Evolutionary conservation across 2,888 invertebrate genomes (phyloP), one percentile per base, ranked within the genome.

Genomic region (Diaphora mendica): DNA sequence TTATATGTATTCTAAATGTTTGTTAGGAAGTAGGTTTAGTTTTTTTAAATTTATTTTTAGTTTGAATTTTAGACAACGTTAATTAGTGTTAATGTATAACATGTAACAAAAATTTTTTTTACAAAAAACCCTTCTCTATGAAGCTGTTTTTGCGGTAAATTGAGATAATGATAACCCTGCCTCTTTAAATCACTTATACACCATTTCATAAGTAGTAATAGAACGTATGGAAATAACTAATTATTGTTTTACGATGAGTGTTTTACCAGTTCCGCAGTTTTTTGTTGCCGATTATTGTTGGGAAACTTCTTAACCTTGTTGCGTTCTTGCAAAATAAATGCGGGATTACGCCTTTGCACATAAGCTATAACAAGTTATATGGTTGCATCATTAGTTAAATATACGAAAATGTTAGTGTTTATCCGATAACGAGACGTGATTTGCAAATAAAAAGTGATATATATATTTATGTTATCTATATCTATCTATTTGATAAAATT

Each of bases 381-480:
- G 15, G 13, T 26, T 13, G 9, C 4, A 0, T 59, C 55, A n/a
- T 3, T n/a, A n/a, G 26, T 5, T 59, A 26, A 26, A 26, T 13
- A 59, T 4, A 26, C 15, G 26, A 15, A 26, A 59, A 26, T 26
- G 15, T 26, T 59, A 11, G 51, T 26, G 26, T 13, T 17, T n/a
- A 7, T 33, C 59, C 23, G 48, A 72, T 62, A 72, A 44, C 20
- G 8, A 30, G 26, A 39, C 13, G 66, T 67, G 42, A 72, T 68
- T 72, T 72, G 35, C 55, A 55, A 59, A 72, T 67, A 59, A 35
- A 42, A 67, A 44, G 15, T 65, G n/a, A 30, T 71, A 71, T 59
- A 51, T n/a, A n/a, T n/a, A n/a, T n/a, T n/a, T n/a, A n/a, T 4
- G 26, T 13, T 48, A 39, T 65, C 48, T 51, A 55, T 67, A 72